Conservation (phyloP, 2,113 vertebrate genomes). For the Prolemur simus region DNA sequence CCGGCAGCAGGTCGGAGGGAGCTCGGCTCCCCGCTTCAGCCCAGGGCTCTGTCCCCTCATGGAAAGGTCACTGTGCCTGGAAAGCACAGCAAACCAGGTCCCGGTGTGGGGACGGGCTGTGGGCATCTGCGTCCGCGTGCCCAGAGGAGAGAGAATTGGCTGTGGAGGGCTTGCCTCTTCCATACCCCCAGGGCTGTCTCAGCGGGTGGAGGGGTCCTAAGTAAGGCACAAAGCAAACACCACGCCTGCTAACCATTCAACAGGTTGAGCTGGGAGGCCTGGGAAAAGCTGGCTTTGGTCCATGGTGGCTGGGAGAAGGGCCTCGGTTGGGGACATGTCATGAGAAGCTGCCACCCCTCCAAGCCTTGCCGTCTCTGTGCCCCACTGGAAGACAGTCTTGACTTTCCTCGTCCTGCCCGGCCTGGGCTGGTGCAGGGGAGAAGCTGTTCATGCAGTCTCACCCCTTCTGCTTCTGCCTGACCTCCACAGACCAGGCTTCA, state of each 20-base stretch:
- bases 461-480: neutral
- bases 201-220: neutral
- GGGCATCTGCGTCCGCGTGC: accelerated
- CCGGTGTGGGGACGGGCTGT: accelerated
- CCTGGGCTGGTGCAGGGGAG: neutral
- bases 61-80: neutral
- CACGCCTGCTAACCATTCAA: neutral
- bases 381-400: neutral
- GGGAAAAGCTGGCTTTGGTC: neutral
- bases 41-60: neutral
- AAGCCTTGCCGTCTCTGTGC: neutral
- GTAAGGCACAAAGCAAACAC: neutral
- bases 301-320: accelerated
- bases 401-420: neutral
- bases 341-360: accelerated
- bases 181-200: neutral
- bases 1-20: neutral
- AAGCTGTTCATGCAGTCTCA: accelerated
- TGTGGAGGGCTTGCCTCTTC: too few species aligned
- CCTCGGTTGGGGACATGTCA: neutral
- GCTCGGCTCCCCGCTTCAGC: neutral
- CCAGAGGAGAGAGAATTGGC: too few species aligned
- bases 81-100: too few species aligned
- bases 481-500: neutral
- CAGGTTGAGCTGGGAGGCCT: too few species aligned